Evolutionary conservation across 2,113 vertebrate genomes (phyloP).

Genomic region (Dipodomys stephensi): DNA sequence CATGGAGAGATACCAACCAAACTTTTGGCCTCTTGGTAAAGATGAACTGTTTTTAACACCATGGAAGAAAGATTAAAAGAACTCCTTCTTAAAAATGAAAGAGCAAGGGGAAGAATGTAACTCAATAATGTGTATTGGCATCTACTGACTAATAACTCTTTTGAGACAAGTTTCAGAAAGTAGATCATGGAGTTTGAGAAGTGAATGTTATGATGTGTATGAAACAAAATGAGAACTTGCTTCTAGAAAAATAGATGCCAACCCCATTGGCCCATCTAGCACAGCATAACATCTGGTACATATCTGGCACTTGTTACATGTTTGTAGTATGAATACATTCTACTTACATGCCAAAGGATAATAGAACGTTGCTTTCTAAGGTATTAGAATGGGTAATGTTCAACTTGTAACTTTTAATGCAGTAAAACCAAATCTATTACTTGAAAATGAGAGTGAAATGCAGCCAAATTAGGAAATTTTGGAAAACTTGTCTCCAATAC

Average conservation of each 20-base stretch:
- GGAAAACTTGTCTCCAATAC: not conserved
- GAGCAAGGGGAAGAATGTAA: not conserved
- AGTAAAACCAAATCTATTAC: not conserved
- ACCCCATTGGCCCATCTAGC: not conserved
- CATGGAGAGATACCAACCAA: conserved; percentile 1
- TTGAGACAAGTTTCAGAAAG: not conserved
- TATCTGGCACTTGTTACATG: not conserved
- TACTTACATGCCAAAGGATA: not conserved
- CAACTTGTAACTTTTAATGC: not conserved
- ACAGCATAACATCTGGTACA: not conserved
- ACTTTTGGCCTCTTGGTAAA: conserved; percentile 26
- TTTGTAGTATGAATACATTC: not conserved
- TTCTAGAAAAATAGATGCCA: conserved; percentile 1
- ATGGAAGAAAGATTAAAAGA: not conserved
- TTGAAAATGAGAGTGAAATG: not conserved
- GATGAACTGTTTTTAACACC: not conserved
- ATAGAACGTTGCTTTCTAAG: not conserved
- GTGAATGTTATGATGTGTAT: not conserved
- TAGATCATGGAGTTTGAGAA: not conserved
- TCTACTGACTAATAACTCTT: not conserved
- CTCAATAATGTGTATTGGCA: not conserved
- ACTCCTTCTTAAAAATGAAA: conserved; percentile 4
- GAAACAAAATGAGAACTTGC: not conserved
- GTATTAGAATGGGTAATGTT: not conserved
- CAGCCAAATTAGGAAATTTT: not conserved